These are phyloP conservation scores for Dicrurus megarhynchus DNA, from an alignment of 2,113 vertebrate genomes.

Conservation along the genomic window DNA sequence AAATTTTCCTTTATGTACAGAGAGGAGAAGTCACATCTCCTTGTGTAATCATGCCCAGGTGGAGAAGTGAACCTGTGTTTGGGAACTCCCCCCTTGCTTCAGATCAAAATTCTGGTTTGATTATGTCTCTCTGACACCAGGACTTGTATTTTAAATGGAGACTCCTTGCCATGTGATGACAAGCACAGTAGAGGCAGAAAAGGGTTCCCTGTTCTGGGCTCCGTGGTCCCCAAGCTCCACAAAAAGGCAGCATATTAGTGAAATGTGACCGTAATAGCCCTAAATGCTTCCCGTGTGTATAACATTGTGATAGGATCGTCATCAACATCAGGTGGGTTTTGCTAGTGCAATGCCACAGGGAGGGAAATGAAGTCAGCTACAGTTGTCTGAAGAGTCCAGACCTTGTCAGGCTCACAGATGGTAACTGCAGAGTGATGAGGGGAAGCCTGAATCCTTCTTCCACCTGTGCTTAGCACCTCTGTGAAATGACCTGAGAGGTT, in stretches of 20 bases:
- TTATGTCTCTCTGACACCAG: background rate
- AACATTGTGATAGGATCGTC: background rate
- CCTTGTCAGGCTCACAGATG: background rate
- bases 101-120: slow-evolving; percentile 1
- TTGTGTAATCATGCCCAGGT: background rate
- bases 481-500: background rate
- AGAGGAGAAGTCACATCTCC: background rate
- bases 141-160: slow-evolving; percentile 23
- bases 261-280: background rate
- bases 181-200: slow-evolving; percentile 21
- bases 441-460: background rate
- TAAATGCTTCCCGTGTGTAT: background rate
- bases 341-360: background rate
- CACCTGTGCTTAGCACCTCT: background rate
- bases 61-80: background rate
- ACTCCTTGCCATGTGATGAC: slow-evolving; percentile 10
- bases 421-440: background rate
- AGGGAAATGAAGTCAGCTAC: background rate
- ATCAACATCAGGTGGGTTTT: background rate
- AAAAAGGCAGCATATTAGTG: background rate
- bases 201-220: background rate
- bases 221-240: background rate
- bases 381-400: background rate
- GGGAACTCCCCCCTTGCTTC: background rate
- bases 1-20: background rate